Evolutionary conservation across 2,113 vertebrate species (phyloP).

Genomic region (rabbit (Oryctolagus cuniculus)): DNA sequence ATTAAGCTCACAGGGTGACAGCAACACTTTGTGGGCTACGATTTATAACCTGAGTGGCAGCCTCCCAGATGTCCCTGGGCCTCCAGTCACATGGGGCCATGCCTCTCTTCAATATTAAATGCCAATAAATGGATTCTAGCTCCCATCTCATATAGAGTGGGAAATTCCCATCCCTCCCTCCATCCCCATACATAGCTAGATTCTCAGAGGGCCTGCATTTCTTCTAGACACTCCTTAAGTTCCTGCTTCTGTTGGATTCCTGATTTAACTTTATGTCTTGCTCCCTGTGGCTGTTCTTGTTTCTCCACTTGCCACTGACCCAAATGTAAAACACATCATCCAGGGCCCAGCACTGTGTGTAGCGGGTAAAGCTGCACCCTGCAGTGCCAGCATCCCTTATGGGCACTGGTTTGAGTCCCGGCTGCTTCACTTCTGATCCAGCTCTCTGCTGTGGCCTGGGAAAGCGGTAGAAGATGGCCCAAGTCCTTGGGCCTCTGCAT

Average conservation of each 20-base stretch:
- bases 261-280: not conserved
- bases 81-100: not conserved
- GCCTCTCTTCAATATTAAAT: not conserved
- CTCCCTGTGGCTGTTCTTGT: not conserved
- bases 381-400: too few species aligned
- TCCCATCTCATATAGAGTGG: accelerated
- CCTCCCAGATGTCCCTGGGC: not conserved
- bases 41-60: not conserved
- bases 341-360: too few species aligned
- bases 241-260: not conserved
- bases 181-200: not conserved
- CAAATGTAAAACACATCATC: not conserved
- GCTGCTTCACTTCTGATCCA: too few species aligned
- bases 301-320: not conserved
- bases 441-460: too few species aligned
- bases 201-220: not conserved
- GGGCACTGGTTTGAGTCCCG: too few species aligned
- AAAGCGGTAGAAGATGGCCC: too few species aligned
- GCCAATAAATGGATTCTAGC: not conserved
- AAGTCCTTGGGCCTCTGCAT: too few species aligned
- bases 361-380: too few species aligned
- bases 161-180: not conserved
- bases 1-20: not conserved
- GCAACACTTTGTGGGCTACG: not conserved
- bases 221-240: not conserved